Evolutionary conservation across 2,113 vertebrate genomes (phyloP).

Genomic region (Meleagris gallopavo): DNA sequence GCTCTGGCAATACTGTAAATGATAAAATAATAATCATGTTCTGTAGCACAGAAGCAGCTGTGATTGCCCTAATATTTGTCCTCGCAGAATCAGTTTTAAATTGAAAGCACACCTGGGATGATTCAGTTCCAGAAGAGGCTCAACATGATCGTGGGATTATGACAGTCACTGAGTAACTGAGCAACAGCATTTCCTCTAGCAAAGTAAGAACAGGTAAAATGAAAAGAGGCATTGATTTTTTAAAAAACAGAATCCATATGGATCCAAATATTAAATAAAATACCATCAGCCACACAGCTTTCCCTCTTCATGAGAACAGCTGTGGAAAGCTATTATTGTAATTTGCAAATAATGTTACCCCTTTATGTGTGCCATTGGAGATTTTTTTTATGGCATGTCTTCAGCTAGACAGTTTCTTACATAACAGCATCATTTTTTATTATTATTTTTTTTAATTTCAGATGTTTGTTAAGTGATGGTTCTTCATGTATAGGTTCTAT

Average conservation of each 20-base stretch:
- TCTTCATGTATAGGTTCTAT: background rate
- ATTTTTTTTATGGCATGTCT: conserved; percentile 26
- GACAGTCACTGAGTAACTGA: background rate
- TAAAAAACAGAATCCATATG: background rate
- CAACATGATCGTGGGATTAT: background rate
- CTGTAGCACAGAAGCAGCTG: conserved; percentile 37
- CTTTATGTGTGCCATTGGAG: conserved; percentile 40
- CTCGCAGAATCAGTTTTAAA: conserved; percentile 46
- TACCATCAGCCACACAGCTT: conserved; percentile 27
- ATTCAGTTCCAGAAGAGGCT: conserved; percentile 30
- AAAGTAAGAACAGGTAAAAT: conserved; percentile 7
- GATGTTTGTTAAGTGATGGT: background rate
- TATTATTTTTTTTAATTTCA: background rate
- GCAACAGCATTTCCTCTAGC: background rate
- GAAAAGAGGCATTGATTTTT: background rate
- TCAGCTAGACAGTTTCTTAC: conserved; percentile 10
- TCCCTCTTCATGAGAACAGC: conserved; percentile 46
- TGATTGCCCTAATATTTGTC: conserved; percentile 61
- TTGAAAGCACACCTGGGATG: conserved; percentile 53
- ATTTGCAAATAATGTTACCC: conserved; percentile 63
- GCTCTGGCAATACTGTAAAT: background rate
- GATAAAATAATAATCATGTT: conserved; percentile 41
- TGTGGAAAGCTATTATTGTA: conserved; percentile 64
- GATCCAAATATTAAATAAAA: conserved; percentile 45
- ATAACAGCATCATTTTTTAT: background rate